These are phyloP conservation scores for Siphamia tubifer DNA, from an alignment of 2,113 vertebrate genomes.

Conservation along the genomic window DNA sequence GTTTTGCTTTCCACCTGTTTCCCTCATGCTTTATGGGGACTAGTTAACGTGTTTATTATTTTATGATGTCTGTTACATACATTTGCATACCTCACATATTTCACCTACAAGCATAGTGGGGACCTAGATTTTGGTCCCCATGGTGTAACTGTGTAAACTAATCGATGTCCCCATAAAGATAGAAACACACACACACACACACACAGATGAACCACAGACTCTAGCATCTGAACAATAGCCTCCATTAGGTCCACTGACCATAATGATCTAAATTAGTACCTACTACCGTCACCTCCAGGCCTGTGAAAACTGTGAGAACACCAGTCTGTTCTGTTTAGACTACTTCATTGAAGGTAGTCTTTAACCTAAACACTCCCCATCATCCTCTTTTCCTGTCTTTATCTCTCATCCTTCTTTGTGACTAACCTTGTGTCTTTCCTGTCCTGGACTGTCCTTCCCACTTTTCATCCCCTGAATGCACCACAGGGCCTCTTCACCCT, in stretches of 20 bases:
- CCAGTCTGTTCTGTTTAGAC: constrained; percentile 12
- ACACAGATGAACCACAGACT: background rate
- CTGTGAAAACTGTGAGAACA: constrained; percentile 37
- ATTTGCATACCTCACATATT: too few species aligned
- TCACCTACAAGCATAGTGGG: too few species aligned
- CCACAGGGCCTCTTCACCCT: constrained; percentile 32
- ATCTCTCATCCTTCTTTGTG: constrained; percentile 10
- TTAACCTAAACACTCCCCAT: constrained; percentile 63
- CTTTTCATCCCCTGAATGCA: constrained; percentile 5
- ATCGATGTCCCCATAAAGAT: too few species aligned
- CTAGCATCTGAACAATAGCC: constrained; percentile 32
- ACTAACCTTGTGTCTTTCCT: constrained; percentile 3
- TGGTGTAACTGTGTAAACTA: too few species aligned
- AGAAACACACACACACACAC: background rate
- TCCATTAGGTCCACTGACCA: constrained; percentile 55
- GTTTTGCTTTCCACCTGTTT: too few species aligned
- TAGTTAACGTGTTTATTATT: too few species aligned
- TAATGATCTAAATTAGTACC: constrained; percentile 72
- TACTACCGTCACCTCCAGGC: constrained; percentile 53
- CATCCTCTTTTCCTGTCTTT: constrained; percentile 45
- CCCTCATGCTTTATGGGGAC: too few species aligned
- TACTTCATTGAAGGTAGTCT: constrained; percentile 58
- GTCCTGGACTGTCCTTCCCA: constrained; percentile 17
- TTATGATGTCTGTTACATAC: too few species aligned
- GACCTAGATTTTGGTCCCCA: too few species aligned